Evolutionary conservation across 35 echinoderm and acorn worm species (phyloP), one percentile per base, ranked within the genome.

Genomic region (Hemicentrotus pulcherrimus): DNA sequence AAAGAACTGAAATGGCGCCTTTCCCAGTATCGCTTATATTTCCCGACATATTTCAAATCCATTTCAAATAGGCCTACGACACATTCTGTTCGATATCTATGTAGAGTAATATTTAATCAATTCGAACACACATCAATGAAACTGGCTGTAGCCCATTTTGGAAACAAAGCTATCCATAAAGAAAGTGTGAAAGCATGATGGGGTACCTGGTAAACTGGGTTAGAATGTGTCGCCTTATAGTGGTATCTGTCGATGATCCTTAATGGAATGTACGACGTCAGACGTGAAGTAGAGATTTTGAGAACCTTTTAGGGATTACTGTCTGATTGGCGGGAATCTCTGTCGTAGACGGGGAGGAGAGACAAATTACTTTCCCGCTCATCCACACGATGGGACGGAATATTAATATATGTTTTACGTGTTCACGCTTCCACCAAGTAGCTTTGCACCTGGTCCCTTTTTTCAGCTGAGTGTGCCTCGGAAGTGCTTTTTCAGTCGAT

Each of bases 271-370:
- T 78, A 7, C 19, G 65, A 78, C 65, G 65, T 78, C 65, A 78
- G 65, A 78, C 65, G 6, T n/a, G 65, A 78, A 78, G 65, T 78
- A 5, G 65, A 78, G 65, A 78, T 78, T 78, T 78, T 78, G 65
- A 78, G 65, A 78, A 78, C 65, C 65, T 78, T 78, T 78, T 78
- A 78, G 65, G 65, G 65, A 78, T 78, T 78, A 78, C 65, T 8
- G 65, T 78, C 65, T 78, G 65, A 78, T 78, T 78, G 65, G 65
- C 65, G 65, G 65, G 22, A 78, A 78, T 78, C 65, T 78, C 65
- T 22, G 28, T 78, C 19, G 19, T 22, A 78, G 65, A 28, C 24
- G 24, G 65, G 65, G 65, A 78, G 65, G 65, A 78, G 65, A 78
- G 65, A 78, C 19, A 78, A 4, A 78, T 78, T 78, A 78, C 19